Conservation (phyloP, 2,113 vertebrate species). For the Colossoma macropomum region DNA sequence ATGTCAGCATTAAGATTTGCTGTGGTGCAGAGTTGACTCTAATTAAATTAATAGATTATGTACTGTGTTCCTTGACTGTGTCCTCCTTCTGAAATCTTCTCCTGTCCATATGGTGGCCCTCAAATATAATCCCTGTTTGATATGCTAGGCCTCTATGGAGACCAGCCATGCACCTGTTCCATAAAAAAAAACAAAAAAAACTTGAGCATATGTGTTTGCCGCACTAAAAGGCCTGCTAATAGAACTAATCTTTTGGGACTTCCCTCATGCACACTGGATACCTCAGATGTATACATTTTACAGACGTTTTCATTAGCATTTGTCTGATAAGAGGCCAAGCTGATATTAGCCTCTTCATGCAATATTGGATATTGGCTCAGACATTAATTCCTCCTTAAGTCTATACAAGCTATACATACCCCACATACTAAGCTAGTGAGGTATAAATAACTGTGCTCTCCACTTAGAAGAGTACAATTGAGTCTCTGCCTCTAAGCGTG, state of each 20-base stretch:
- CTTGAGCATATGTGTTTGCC: not conserved
- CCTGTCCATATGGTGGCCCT: conserved; percentile 1
- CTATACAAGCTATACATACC: not conserved
- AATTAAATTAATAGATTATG: not conserved
- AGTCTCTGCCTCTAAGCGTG: not conserved
- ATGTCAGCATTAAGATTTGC: not conserved
- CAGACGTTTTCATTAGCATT: not conserved
- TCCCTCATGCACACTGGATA: not conserved
- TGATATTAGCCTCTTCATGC: not conserved
- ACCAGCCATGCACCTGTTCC: not conserved
- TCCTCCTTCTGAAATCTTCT: not conserved
- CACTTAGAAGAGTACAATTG: not conserved
- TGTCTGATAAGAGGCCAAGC: not conserved
- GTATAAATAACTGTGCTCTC: not conserved
- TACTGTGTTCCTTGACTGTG: not conserved
- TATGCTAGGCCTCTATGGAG: not conserved
- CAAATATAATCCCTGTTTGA: not conserved
- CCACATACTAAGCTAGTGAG: not conserved
- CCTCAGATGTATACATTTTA: not conserved
- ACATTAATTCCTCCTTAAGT: not conserved
- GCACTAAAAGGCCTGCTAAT: not conserved
- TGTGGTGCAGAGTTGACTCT: not conserved
- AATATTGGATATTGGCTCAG: not conserved
- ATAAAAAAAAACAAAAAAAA: no score
- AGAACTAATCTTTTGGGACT: no score